Base-by-base conservation (phyloP, 2,888 invertebrate genomes). In the Pachliopta kotzebuea region DNA sequence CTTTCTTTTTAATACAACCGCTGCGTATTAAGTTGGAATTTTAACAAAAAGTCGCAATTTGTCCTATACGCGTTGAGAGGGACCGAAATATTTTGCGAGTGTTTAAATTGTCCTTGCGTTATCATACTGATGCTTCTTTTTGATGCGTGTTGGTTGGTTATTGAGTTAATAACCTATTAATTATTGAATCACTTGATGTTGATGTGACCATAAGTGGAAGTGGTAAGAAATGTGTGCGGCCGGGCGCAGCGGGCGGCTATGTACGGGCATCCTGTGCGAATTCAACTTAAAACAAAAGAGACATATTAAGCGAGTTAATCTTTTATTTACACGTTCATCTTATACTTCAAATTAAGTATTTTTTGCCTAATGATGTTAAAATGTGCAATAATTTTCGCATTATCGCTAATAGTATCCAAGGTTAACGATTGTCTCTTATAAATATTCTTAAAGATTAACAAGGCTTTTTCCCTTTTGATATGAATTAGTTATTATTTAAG, bases 141-240 rank as follows among this genome's bases (percentile, higher is more conserved):
- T 62, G n/a, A n/a, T n/a, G 37, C 50, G 21, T 11, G 26, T 31
- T 50, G 31, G 50, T 50, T 56, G 23, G 31, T 60, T 23, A 56
- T 60, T 63, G 49, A 29, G 37, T 56, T 60, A 64, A 64, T 56
- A 55, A 45, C 52, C 55, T 63, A 64, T 60, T 64, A 60, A 60
- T 64, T 64, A 64, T 64, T 60, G 49, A 60, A 64, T 60, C 64
- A 56, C 56, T 56, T 37, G 53, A 54, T 42, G 60, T 53, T 53
- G 37, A 8, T 23, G 53, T 37, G 11, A 56, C 60, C 60, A 56
- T 60, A 8, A 55, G 45, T 37, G 56, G 49, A 37, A 37, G 59
- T 24, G 55, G 63, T 55, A 63, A 63, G 59, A 63, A 63, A 31
- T 52, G 17, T 60, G 26, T 56, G 55, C 29, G 23, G 59, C 37